These are phyloP conservation scores for Eulemur mongoz DNA, from an alignment of 2,797 vertebrate species.

Conservation along the genomic window DNA sequence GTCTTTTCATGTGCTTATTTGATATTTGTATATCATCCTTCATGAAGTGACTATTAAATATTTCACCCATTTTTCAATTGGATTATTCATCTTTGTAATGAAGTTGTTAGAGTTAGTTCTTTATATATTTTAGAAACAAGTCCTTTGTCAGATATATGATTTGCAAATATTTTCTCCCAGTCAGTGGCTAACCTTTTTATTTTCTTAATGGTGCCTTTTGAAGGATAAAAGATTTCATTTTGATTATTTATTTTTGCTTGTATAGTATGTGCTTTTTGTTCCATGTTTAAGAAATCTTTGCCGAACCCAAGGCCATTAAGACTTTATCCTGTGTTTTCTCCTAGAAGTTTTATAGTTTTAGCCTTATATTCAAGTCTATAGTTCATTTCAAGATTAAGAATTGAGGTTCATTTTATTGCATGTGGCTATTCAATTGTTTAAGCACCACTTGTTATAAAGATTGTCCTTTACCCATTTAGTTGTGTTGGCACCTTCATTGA, in stretches of 20 bases:
- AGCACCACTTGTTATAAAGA: neutral
- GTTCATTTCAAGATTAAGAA: neutral
- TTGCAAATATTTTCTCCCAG: neutral
- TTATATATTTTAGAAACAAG: neutral
- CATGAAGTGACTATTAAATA: neutral
- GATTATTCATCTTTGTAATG: neutral
- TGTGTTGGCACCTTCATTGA: neutral
- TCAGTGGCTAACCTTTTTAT: neutral
- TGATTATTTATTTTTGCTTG: neutral
- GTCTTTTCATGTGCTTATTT: neutral
- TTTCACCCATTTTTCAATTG: neutral
- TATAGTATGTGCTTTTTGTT: neutral
- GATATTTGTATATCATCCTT: neutral
- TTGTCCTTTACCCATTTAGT: neutral
- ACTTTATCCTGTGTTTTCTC: neutral
- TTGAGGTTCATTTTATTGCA: neutral
- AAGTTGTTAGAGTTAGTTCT: neutral
- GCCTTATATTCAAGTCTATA: neutral
- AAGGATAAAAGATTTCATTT: neutral
- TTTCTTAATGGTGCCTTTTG: neutral
- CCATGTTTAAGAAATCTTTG: neutral
- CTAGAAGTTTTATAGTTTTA: neutral
- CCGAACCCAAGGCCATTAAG: neutral
- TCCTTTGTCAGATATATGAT: neutral
- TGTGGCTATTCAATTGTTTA: neutral